Conservation (phyloP, 2,888 invertebrate genomes). For the Caenorhabditis afra region DNA sequence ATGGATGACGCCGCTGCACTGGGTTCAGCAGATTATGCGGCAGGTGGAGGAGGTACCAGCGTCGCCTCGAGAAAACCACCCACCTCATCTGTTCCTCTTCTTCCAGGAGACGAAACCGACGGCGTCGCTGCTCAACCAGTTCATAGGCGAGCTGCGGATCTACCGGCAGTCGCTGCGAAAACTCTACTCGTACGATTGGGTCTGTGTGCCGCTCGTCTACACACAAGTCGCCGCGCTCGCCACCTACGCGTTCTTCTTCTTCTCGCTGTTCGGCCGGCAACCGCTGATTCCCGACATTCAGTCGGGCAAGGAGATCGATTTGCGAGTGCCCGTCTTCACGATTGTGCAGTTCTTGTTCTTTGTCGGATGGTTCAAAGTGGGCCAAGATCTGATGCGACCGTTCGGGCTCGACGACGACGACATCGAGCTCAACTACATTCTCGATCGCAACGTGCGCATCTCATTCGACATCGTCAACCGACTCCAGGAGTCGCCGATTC, state of each 20-base stretch:
- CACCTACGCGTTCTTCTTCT: slow-evolving; percentile 81
- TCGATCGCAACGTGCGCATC: slow-evolving; percentile 68
- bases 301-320: slow-evolving; percentile 61
- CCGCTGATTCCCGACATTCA: slow-evolving; percentile 59
- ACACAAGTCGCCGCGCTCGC: slow-evolving; percentile 81
- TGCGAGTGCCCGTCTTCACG: slow-evolving; percentile 66
- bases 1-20: slow-evolving; percentile 76
- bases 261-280: slow-evolving; percentile 81
- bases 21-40: slow-evolving; percentile 70
- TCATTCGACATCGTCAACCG: slow-evolving; percentile 69
- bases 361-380: slow-evolving; percentile 71
- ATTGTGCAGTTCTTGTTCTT: slow-evolving; percentile 74
- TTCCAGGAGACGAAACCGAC: slow-evolving; percentile 65
- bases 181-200: slow-evolving; percentile 73
- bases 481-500: slow-evolving; percentile 57
- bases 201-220: slow-evolving; percentile 72
- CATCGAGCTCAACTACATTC: slow-evolving; percentile 69
- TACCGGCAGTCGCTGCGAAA: slow-evolving; percentile 65
- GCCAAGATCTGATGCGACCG: slow-evolving; percentile 73
- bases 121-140: slow-evolving; percentile 66
- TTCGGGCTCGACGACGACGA: slow-evolving; percentile 74
- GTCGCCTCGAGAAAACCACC: slow-evolving; percentile 46
- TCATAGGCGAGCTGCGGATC: slow-evolving; percentile 65
- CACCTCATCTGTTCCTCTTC: slow-evolving; percentile 37
- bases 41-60: slow-evolving; percentile 61